Conservation (phyloP, 2,888 invertebrate species). For the Melieria picta region DNA sequence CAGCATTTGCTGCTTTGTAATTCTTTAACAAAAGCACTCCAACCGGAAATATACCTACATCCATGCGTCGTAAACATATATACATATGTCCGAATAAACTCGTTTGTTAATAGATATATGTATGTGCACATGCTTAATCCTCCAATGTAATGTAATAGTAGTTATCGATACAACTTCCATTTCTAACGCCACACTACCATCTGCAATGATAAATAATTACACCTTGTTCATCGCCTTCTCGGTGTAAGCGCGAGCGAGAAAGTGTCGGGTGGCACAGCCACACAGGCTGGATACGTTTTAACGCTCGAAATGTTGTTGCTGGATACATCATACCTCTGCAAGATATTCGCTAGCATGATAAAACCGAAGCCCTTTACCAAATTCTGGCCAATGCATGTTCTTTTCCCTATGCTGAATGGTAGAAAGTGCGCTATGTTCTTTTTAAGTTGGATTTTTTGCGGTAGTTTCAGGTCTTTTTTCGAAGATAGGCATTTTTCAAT, state of each 20-base stretch:
- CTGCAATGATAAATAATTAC: too few species aligned
- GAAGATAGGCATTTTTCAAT: conserved; percentile 63
- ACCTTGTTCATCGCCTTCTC: too few species aligned
- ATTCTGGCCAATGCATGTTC: conserved; percentile 88
- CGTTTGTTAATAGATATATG: too few species aligned
- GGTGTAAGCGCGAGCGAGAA: conserved; percentile 71
- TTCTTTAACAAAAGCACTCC: too few species aligned
- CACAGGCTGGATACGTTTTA: conserved; percentile 74
- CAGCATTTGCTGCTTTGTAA: too few species aligned
- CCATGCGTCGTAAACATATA: too few species aligned
- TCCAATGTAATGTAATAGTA: too few species aligned
- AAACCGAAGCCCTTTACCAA: conserved; percentile 83
- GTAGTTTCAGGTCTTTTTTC: background rate
- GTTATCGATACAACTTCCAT: too few species aligned
- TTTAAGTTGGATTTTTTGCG: conserved; percentile 59
- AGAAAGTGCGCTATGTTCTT: conserved; percentile 78
- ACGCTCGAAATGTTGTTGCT: conserved; percentile 69
- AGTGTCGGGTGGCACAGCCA: conserved; percentile 79
- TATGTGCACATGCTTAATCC: too few species aligned
- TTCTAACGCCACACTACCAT: too few species aligned
- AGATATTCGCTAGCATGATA: conserved; percentile 76
- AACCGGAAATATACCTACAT: too few species aligned
- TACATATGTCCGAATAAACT: too few species aligned
- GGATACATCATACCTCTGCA: conserved; percentile 76
- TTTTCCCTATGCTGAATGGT: conserved; percentile 86